Percentiles rank a stretch among this genome's conserved stretches.
These are phyloP conservation scores for Craniophora ligustri DNA, from an alignment of 2,888 invertebrate species.

Conservation along the genomic window DNA sequence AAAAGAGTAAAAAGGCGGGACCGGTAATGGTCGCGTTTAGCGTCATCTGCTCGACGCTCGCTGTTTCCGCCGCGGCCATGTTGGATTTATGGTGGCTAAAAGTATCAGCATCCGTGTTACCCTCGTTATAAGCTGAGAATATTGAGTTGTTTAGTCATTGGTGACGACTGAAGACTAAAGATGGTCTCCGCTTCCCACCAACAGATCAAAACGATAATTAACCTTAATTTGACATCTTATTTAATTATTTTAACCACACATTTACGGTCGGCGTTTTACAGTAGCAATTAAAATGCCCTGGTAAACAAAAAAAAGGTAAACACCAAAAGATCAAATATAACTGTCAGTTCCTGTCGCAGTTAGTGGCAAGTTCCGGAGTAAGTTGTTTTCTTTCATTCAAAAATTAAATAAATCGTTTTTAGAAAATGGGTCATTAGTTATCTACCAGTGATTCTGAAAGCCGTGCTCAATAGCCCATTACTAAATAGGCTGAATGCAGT, in stretches of 20 bases:
- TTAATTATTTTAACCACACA: constrained; percentile 1
- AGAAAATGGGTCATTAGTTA: background rate
- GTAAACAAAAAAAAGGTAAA: constrained; percentile 9
- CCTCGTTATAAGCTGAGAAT: constrained; percentile 24
- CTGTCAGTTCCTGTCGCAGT: constrained; percentile 24
- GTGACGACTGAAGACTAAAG: constrained; percentile 1
- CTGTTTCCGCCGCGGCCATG: constrained; percentile 73
- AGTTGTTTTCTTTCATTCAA: constrained; percentile 18
- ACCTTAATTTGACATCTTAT: constrained; percentile 1
- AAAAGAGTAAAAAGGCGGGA: constrained; percentile 71
- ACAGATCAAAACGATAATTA: background rate
- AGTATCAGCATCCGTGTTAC: constrained; percentile 47
- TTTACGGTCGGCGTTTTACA: constrained; percentile 14
- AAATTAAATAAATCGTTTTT: constrained; percentile 13
- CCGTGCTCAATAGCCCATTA: constrained; percentile 39
- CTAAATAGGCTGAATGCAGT: constrained; percentile 44
- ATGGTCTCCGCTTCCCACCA: background rate
- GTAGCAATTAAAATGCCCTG: constrained; percentile 18
- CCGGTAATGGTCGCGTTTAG: constrained; percentile 70
- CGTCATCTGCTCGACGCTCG: constrained; percentile 55
- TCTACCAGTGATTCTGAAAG: constrained; percentile 11
- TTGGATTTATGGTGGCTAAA: constrained; percentile 63
- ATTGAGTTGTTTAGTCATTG: constrained; percentile 32
- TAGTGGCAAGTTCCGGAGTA: constrained; percentile 20
- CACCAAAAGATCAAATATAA: constrained; percentile 28